These are phyloP conservation scores for Amphipoea oculea DNA, from an alignment of 2,888 invertebrate genomes.

Conservation along the genomic window DNA sequence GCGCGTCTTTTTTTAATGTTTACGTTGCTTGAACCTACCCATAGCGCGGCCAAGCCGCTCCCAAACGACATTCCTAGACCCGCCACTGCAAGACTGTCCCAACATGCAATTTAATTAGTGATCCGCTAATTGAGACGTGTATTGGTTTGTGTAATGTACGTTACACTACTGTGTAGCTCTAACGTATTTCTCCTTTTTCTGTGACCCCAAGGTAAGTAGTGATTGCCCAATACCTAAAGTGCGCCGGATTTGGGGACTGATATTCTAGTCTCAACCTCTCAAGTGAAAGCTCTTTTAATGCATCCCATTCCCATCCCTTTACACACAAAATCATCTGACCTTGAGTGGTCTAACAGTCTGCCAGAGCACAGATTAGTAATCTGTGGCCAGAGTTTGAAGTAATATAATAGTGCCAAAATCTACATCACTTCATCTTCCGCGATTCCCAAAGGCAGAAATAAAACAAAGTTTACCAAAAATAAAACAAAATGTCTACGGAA, in stretches of 20 bases:
- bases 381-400: neutral
- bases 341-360: neutral
- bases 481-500: constrained; percentile 11
- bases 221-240: neutral
- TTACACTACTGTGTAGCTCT: too few species aligned
- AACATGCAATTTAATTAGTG: constrained; percentile 5
- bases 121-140: constrained; percentile 1
- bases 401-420: neutral
- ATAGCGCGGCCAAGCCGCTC: too few species aligned
- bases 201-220: neutral
- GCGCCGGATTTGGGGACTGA: neutral
- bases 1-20: too few species aligned
- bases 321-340: neutral
- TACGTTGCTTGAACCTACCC: too few species aligned
- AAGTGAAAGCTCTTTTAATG: neutral
- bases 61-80: neutral
- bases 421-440: neutral
- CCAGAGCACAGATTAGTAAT: too few species aligned
- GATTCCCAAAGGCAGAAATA: neutral
- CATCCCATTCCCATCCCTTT: neutral
- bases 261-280: neutral
- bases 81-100: neutral
- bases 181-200: neutral
- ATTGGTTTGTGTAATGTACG: neutral
- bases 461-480: constrained; percentile 13